Evolutionary conservation across 2,113 vertebrate genomes (phyloP).

Genomic region (Meriones unguiculatus): DNA sequence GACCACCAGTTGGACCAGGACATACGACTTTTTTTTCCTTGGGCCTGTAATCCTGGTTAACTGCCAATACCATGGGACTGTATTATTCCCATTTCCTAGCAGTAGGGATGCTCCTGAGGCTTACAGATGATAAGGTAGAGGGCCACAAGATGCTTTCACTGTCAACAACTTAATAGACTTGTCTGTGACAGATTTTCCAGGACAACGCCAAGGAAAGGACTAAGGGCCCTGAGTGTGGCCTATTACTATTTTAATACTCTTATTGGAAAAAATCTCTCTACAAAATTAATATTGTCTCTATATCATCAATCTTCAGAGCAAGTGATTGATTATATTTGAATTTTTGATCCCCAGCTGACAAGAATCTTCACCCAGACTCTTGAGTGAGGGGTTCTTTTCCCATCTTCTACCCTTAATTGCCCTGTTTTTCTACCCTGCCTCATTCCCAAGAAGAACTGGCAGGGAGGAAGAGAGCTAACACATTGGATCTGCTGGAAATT

Average conservation of each 20-base stretch:
- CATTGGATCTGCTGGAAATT: neutral
- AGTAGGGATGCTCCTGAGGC: neutral
- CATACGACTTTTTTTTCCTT: neutral
- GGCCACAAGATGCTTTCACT: neutral
- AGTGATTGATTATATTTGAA: neutral
- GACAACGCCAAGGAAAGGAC: neutral
- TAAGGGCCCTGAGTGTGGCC: neutral
- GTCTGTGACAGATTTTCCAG: neutral
- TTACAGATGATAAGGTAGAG: neutral
- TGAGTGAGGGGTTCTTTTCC: neutral
- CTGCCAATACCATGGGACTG: too few species aligned
- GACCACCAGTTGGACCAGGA: neutral
- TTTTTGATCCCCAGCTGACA: neutral
- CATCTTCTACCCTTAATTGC: neutral
- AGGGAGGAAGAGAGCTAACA: neutral
- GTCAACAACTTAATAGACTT: neutral
- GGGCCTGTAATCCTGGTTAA: neutral
- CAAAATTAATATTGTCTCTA: neutral
- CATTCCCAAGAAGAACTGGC: neutral
- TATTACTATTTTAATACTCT: neutral
- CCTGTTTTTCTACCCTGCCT: neutral
- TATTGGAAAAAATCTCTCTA: neutral
- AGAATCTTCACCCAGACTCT: neutral
- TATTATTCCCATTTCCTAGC: neutral
- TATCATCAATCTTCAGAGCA: neutral